These are phyloP conservation scores for Drosophila ochracea DNA, from an alignment of 2,888 invertebrate genomes.

Conservation along the genomic window DNA sequence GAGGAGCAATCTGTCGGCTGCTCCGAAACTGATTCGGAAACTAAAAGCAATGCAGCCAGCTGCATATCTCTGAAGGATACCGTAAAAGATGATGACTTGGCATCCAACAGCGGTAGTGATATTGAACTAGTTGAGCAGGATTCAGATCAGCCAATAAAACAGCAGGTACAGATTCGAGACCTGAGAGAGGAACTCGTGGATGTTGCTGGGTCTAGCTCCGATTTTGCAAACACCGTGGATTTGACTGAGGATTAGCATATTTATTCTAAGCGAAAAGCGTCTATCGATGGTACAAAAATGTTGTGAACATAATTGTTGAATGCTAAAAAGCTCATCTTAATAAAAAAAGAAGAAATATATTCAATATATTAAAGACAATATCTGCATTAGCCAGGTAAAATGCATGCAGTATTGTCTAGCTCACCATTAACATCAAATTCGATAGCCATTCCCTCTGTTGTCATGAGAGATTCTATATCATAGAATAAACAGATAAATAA, in stretches of 20 bases:
- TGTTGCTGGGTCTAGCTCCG: neutral
- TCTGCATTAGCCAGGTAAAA: neutral
- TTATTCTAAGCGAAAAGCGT: neutral
- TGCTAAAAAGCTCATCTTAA: slow-evolving; percentile 1
- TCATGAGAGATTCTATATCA: neutral
- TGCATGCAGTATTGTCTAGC: neutral
- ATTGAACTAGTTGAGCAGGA: slow-evolving; percentile 50
- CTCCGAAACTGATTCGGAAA: slow-evolving; percentile 18
- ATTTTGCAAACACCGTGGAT: slow-evolving; percentile 47
- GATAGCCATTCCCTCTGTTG: too few relatives aligned
- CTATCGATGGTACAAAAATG: slow-evolving; percentile 16
- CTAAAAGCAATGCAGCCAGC: slow-evolving; percentile 9
- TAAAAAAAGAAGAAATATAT: neutral
- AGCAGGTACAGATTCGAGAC: neutral
- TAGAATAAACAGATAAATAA: neutral
- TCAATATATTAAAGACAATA: neutral
- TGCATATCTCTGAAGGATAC: slow-evolving; percentile 51
- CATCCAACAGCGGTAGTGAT: slow-evolving; percentile 43
- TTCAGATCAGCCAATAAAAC: neutral
- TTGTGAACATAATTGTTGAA: slow-evolving; percentile 10
- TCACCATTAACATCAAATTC: too few relatives aligned
- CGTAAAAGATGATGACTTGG: slow-evolving; percentile 13
- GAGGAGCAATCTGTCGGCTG: slow-evolving; percentile 29
- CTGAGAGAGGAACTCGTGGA: neutral
- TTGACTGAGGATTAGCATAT: slow-evolving; percentile 62